Evolutionary conservation across 1,140 invertebrate genomes (phyloP), one percentile per base, ranked within the genome.

Genomic region (Fopius arisanus): DNA sequence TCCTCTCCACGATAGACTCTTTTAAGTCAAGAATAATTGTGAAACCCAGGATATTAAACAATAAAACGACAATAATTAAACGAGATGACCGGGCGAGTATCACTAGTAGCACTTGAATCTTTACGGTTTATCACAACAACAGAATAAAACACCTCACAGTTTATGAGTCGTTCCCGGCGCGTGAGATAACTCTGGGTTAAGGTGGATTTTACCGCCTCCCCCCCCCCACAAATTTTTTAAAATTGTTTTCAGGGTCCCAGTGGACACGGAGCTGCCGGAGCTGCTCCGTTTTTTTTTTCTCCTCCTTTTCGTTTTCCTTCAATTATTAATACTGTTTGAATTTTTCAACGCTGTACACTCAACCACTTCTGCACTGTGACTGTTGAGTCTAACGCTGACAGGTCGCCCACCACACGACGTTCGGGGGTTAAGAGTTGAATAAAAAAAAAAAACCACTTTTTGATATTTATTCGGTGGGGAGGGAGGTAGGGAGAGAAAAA

Each of bases 1-100:
- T 89, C 79, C 81, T 83, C 66, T 75, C 75, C 66, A 73, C 74
- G 70, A 74, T 68, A 76, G 31, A 29, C 62, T 76, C 40, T 67
- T 19, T 21, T n/a, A n/a, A n/a, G n/a, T n/a, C n/a, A n/a, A n/a
- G n/a, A 54, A 71, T 21, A 65, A 62, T 66, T 54, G 75, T 3
- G 51, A 69, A 23, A 33, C 1, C 65, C 10, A 51, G 21, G 16
- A 67, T 28, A 51, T n/a, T n/a, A n/a, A n/a, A 66, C 10, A 65
- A 10, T 48, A 9, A 10, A 40, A 59, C 66, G 41, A 72, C 28
- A 59, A 26, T 59, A 26, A 19, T n/a, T 16, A 54, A 14, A 31
- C 29, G 29, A 31, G 3, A 31, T 3, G 3, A 3, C 29, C 7
- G 33, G 33, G 33, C 12, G 9, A 37, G 33, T n/a, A n/a, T n/a